Percentiles rank a stretch among this genome's conserved stretches.
phyloP scores from a whole-genome alignment of 2,797 vertebrate genomes.

The Pseudochirops cupreus region DNA sequence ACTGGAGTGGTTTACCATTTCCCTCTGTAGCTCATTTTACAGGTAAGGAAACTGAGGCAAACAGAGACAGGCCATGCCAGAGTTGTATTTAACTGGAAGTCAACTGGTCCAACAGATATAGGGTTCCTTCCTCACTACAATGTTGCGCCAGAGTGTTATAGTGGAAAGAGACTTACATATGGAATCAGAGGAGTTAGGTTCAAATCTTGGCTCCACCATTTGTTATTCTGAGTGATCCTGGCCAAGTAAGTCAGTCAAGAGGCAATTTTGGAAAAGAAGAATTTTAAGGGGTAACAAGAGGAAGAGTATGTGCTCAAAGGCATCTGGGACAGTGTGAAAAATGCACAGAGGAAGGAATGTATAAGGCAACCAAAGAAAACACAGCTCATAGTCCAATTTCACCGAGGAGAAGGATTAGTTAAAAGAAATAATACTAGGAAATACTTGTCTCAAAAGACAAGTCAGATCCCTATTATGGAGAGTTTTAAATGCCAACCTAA shows the following conservation, averaged over 20 bases:
- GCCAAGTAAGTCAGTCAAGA: too few relatives aligned
- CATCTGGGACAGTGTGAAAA: neutral
- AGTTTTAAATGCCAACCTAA: neutral
- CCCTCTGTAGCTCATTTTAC: too few relatives aligned
- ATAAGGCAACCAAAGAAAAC: neutral
- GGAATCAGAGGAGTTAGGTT: neutral
- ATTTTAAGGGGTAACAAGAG: neutral
- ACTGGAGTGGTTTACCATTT: too few relatives aligned
- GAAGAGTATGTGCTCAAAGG: neutral
- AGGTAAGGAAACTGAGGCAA: too few relatives aligned
- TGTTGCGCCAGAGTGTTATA: neutral
- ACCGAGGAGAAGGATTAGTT: neutral
- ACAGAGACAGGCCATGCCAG: neutral
- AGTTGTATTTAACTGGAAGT: neutral
- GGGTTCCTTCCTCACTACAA: neutral
- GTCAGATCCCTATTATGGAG: neutral
- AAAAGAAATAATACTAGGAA: neutral
- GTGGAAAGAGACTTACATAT: neutral
- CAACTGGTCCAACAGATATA: neutral
- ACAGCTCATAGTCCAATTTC: neutral
- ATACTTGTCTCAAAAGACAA: neutral
- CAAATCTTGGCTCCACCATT: neutral
- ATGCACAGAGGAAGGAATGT: neutral
- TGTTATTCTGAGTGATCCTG: neutral
- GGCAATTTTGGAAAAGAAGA: neutral